Percentiles rank a stretch among this genome's conserved stretches.
These are phyloP conservation scores for Apis cerana DNA, from an alignment of 1,140 invertebrate species.

Conservation along the genomic window DNA sequence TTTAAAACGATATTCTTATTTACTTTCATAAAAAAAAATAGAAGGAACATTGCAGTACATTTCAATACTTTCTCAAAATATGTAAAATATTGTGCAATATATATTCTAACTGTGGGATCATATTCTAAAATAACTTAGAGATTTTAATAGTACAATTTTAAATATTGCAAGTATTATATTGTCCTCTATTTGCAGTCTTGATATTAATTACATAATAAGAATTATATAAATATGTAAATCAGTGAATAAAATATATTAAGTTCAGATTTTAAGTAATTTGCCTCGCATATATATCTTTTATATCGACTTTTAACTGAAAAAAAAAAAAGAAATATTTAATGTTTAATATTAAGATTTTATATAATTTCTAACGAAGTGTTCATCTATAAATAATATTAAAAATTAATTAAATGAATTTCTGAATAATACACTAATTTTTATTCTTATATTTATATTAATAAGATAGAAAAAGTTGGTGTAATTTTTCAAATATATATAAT, in stretches of 20 bases:
- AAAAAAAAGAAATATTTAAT: not conserved
- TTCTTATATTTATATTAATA: not conserved
- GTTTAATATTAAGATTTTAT: not conserved
- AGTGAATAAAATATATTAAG: not conserved
- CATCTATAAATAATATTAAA: not conserved
- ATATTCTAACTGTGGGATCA: not conserved
- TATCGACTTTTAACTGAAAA: not conserved
- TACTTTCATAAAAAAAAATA: not conserved
- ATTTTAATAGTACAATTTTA: not conserved
- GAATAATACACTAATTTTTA: not conserved
- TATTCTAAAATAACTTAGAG: not conserved
- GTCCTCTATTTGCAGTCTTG: conserved; percentile 9
- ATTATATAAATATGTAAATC: not conserved
- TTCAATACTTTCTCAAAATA: not conserved
- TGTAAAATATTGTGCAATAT: not conserved
- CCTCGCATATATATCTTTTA: not conserved
- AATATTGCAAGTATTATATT: not conserved
- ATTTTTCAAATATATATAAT: not conserved
- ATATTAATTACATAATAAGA: not conserved
- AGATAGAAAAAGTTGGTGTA: not conserved
- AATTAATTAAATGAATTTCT: not conserved
- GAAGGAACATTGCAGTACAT: not conserved
- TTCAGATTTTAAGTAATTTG: not conserved
- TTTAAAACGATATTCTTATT: not conserved
- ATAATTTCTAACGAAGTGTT: not conserved